Evolutionary conservation across 2,797 vertebrate species (phyloP).

Genomic region (Masticophis lateralis): DNA sequence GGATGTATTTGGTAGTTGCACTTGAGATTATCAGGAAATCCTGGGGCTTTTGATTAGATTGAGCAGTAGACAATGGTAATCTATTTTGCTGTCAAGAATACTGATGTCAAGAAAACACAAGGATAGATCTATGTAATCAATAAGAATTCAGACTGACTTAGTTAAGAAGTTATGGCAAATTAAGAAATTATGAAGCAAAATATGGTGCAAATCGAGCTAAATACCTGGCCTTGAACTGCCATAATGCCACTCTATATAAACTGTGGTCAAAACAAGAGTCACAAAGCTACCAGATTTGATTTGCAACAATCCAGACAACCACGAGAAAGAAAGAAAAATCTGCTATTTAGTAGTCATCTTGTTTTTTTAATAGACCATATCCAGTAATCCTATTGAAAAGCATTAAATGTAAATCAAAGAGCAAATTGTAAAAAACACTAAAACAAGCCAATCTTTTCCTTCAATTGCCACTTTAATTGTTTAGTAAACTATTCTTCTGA

Average conservation of each 20-base stretch:
- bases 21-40: background rate
- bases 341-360: background rate
- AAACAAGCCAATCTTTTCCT: background rate
- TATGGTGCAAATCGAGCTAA: background rate
- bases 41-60: background rate
- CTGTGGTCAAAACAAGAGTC: background rate
- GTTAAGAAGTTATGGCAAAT: background rate
- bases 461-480: background rate
- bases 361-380: background rate
- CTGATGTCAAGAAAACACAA: background rate
- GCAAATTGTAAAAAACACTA: background rate
- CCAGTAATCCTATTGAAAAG: background rate
- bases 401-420: background rate
- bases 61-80: background rate
- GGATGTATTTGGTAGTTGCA: background rate
- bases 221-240: background rate
- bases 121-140: background rate
- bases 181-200: background rate
- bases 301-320: background rate
- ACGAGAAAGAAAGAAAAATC: background rate
- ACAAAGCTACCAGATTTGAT: background rate
- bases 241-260: background rate
- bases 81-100: background rate
- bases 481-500: background rate
- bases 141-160: background rate